phyloP scores from a whole-genome alignment of 2,797 vertebrate genomes.

The Erethizon dorsatum region DNA sequence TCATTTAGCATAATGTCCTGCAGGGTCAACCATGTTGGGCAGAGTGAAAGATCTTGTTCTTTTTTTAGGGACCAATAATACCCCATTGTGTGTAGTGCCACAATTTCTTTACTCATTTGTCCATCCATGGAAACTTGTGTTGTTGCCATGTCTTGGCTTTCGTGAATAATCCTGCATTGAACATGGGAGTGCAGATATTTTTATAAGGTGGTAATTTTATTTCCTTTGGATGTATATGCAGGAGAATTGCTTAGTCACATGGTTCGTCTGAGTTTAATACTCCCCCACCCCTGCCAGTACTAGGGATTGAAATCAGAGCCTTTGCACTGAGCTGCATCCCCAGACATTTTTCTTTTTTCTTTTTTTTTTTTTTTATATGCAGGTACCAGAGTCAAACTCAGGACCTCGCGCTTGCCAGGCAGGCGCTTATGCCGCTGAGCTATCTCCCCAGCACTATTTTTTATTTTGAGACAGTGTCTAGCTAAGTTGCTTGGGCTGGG shows the following conservation, averaged over 20 bases:
- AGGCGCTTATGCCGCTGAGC: no score
- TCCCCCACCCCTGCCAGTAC: neutral
- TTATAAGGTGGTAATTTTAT: neutral
- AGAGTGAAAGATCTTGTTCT: neutral
- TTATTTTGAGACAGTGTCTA: neutral
- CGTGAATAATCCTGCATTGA: neutral
- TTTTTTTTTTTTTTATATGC: no score
- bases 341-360: no score
- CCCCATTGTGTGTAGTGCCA: accelerated
- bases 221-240: neutral
- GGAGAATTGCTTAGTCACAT: neutral
- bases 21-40: neutral
- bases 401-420: no score
- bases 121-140: neutral
- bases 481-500: neutral
- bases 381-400: no score
- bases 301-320: neutral
- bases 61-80: neutral
- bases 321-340: neutral
- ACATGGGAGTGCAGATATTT: neutral
- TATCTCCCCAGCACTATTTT: neutral
- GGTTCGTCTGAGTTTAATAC: neutral
- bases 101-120: neutral
- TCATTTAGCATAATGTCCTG: neutral
- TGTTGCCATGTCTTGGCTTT: neutral